Base-by-base conservation (phyloP, 2,888 invertebrate genomes). In the Conchocele bisecta region DNA sequence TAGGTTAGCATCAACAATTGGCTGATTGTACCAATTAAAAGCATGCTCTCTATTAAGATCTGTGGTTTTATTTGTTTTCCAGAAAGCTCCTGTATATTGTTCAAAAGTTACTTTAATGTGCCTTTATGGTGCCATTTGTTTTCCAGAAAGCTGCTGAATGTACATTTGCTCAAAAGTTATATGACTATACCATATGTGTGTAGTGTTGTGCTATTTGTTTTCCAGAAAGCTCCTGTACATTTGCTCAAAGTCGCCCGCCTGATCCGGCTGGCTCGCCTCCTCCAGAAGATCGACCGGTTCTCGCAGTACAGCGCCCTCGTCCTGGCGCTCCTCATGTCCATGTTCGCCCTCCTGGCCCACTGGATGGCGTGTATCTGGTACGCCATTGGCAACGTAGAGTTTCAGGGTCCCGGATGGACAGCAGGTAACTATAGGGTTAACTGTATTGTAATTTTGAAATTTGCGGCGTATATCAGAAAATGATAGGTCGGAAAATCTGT, bases 291-390 rank as follows among this genome's bases (percentile, higher is more conserved):
- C 94, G 98, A 98, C 92, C 94, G 98, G 88, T 98, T 98, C 92
- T 97, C 97, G 11, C 98, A 98, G 92, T 98, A 98, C 92, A 97
- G 97, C 78, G 97, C 97, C 61, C 95, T 98, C 92, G 97, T 98
- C 86, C 93, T 98, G 79, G 97, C 97, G 13, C 93, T 98, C 74
- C 93, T 98, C 86, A 98, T 98, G 97, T 93, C 97, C 64, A 96
- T 96, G 85, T 98, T 98, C 92, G 96, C 97, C 44, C 93, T 98
- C 83, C 95, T 97, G 58, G 98, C 98, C 3, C 98, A 98, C 91
- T 98, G 98, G 98, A 93, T 98, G 75, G 98, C 98, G 15, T 98
- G 98, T 91, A 95, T 98, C 85, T 98, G 98, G 98, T 98, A 96
- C 92, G 96, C 97, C 83, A 97, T 98, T 84, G 98, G 98, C 9